Conservation (phyloP, 2,113 vertebrate genomes). For the Neotragus pygmaeus region DNA sequence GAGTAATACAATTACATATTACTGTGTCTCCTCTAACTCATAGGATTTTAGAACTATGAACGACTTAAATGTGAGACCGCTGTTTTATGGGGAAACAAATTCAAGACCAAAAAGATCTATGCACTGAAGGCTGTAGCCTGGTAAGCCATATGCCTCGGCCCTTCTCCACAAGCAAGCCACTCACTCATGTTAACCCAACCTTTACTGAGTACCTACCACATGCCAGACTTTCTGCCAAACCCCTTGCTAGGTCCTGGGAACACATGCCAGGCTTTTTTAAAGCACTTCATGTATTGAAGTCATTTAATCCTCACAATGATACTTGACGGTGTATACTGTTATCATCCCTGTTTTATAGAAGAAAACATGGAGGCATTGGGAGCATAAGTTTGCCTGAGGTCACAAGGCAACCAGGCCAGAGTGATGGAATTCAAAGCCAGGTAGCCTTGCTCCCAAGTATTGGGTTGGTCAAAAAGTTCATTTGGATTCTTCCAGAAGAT, state of each 20-base stretch:
- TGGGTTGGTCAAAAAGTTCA: neutral
- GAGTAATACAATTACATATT: neutral
- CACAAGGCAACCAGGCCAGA: neutral
- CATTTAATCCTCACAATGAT: neutral
- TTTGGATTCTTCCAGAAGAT: neutral
- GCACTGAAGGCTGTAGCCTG: neutral
- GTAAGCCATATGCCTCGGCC: neutral
- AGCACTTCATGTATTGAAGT: neutral
- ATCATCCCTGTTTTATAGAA: too few species aligned
- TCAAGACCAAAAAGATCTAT: neutral
- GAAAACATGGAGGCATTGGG: neutral
- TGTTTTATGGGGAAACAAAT: neutral
- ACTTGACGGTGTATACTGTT: neutral
- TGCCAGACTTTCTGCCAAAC: neutral
- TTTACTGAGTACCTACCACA: neutral
- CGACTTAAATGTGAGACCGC: neutral
- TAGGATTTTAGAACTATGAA: neutral
- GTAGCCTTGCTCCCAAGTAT: neutral
- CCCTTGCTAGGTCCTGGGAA: neutral
- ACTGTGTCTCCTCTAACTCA: neutral
- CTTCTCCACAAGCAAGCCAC: neutral
- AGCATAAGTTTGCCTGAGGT: neutral
- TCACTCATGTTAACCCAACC: neutral
- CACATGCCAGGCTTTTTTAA: neutral
- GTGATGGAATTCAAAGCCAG: neutral